Conservation (phyloP, 1,140 invertebrate species). For the Pararge aegeria region DNA sequence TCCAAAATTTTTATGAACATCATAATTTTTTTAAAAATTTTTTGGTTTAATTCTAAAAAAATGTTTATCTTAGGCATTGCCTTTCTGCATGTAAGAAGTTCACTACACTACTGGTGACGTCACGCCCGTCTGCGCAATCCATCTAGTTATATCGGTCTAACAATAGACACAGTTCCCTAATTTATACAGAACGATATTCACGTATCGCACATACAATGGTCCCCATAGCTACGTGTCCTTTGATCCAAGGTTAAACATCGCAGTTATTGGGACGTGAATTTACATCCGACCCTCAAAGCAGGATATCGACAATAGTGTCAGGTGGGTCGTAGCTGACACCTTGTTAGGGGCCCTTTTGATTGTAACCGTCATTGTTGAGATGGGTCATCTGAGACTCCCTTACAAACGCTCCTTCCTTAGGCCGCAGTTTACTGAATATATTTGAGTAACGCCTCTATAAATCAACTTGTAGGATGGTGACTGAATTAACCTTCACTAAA, state of each 20-base stretch:
- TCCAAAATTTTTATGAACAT: no score
- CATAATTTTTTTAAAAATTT: no score
- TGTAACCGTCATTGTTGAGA: constrained; percentile 54
- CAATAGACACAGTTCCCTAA: no score
- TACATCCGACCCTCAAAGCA: constrained; percentile 52
- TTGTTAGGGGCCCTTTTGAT: constrained; percentile 63
- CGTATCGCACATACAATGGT: background rate
- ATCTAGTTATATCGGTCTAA: no score
- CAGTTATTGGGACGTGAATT: constrained; percentile 62
- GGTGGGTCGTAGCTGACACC: constrained; percentile 52
- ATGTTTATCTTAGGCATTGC: no score
- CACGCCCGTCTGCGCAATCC: no score
- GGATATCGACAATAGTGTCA: constrained; percentile 63
- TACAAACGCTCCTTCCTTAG: constrained; percentile 43
- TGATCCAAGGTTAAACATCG: constrained; percentile 36
- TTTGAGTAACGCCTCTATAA: no score
- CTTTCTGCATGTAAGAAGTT: no score
- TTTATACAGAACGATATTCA: background rate
- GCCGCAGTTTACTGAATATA: background rate
- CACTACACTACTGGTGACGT: no score
- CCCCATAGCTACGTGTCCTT: constrained; percentile 20
- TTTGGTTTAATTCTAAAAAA: no score
- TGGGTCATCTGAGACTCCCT: constrained; percentile 50
- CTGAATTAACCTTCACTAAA: no score
- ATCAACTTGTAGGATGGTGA: no score